Evolutionary conservation across 2,797 vertebrate genomes (phyloP), one percentile per base, ranked within the genome.

Genomic region (Schizopygopsis malacanthus): DNA sequence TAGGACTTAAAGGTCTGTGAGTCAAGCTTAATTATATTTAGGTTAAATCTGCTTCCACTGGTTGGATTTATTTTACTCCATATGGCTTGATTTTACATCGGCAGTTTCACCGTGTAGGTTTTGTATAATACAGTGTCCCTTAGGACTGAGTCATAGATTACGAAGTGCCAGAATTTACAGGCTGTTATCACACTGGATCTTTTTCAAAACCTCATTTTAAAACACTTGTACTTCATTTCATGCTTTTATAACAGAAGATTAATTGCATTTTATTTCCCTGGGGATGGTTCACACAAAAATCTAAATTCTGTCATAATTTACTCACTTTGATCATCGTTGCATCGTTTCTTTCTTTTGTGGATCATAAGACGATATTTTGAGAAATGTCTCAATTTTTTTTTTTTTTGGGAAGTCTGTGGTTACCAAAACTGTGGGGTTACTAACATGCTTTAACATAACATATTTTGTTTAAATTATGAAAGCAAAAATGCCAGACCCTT

Each of bases 101-200:
- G 39, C 47, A 59, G 77, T 70, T 85, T 59, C 28, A 61, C 37
- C 0, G 20, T 50, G 77, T 63, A 73, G 84, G 59, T 84, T 76
- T 67, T 56, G 41, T 72, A 72, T 84, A 78, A 76, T 79, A 79
- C 52, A 16, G 10, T 50, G 81, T 78, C 75, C 61, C 47, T 20
- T 43, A 39, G 43, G 79, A 86, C 78, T 78, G 28, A 85, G 67
- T 80, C 84, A 89, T 81, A 86, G 81, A 89, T 83, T 78, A 84
- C 37, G 45, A 80, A 87, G 82, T 71, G 52, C 71, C 81, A 4
- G 47, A 90, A 81, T 75, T 82, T 81, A 85, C 87, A 56, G 89
- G 92, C 59, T 52, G 45, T 50, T 45, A 20, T 81, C 70, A 84
- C 52, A 52, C 25, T 54, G 72, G 61, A 41, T 63, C 59, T 65